Evolutionary conservation across 2,797 vertebrate genomes (phyloP), one percentile per base, ranked within the genome.

Genomic region (Poeciliopsis presidionis): DNA sequence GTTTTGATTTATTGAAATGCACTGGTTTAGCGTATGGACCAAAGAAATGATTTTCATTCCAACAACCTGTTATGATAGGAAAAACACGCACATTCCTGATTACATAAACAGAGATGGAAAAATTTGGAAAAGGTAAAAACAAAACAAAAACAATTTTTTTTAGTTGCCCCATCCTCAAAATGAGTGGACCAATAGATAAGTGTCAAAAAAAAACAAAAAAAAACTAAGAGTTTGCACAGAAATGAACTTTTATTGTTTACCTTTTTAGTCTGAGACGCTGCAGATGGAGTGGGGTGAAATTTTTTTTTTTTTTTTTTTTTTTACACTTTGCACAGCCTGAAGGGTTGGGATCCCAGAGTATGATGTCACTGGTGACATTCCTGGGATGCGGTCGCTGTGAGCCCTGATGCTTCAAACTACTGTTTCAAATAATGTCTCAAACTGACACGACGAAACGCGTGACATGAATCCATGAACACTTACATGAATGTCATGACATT

Each of bases 401-500:
- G 61, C 6, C 49, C 16, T 67, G 45, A 8, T 49, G 46, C 36
- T 74, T 51, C 63, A 3, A 39, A 78, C 22, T 4, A 22, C 46
- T 1, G 43, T 75, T 74, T 73, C 9, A 2, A 47, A 20, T 51
- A 3, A 51, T 73, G 47, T 70, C 45, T 53, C 49, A 25, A 74
- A 71, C 73, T 81, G 57, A 79, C 67, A 73, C 5, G 9, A 30
- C 30, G 30, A 30, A 36, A 11, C 8, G 63, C 13, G 7, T 43
- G n/a, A 39, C 47, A 61, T 22, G 28, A 75, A 5, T 75, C 70
- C 28, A 81, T 57, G 61, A 75, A 78, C 83, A 63, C 46, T 47
- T 33, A 51, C 16, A 75, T 47, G 30, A 80, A 72, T 65, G 82
- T 86, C 77, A 70, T 80, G 30, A 80, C 45, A n/a, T 78, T 88